Percentiles rank a stretch among this genome's conserved stretches.
phyloP scores from a whole-genome alignment of 2,113 vertebrate species.

The Heloderma charlesbogerti region DNA sequence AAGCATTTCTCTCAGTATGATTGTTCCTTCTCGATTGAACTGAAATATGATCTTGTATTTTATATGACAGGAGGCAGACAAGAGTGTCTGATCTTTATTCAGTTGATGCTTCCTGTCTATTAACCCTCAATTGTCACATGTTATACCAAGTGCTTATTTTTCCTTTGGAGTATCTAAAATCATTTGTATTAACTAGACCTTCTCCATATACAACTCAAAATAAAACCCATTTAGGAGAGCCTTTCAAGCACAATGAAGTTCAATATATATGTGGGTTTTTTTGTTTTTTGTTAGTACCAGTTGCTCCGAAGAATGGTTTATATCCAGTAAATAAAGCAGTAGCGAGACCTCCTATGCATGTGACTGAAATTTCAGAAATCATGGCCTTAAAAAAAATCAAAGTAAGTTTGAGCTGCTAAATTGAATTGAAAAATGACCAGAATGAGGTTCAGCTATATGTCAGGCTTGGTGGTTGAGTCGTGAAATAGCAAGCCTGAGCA shows the following conservation, averaged over 20 bases:
- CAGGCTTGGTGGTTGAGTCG: background rate
- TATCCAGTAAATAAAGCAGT: background rate
- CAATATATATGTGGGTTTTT: background rate
- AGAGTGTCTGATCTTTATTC: background rate
- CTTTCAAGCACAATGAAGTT: background rate
- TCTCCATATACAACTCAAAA: background rate
- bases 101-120: background rate
- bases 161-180: background rate
- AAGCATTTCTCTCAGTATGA: background rate
- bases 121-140: background rate
- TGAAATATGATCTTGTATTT: background rate
- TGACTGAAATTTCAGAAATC: background rate
- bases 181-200: background rate
- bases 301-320: background rate
- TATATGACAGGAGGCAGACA: background rate
- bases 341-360: background rate
- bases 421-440: background rate
- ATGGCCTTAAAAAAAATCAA: background rate
- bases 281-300: background rate
- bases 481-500: constrained; percentile 9
- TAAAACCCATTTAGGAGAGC: background rate
- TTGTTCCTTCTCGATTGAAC: background rate
- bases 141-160: background rate
- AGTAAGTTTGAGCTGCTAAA: background rate
- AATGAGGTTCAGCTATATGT: accelerated